Conservation (phyloP, 2,888 invertebrate species). For the Pterostichus madidus region DNA sequence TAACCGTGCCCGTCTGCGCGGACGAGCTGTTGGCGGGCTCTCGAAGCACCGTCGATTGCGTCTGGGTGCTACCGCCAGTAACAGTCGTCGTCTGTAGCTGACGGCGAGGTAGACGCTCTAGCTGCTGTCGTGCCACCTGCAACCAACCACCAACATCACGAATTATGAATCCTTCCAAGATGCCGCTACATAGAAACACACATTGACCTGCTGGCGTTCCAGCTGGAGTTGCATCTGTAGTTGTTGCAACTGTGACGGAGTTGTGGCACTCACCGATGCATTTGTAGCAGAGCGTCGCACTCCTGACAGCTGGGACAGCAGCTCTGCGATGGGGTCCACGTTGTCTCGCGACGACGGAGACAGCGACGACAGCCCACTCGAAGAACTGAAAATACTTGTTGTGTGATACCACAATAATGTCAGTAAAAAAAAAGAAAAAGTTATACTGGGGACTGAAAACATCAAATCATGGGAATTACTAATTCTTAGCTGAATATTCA, state of each 20-base stretch:
- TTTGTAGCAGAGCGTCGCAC: constrained; percentile 86
- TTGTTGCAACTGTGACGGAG: constrained; percentile 92
- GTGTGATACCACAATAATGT: constrained; percentile 64
- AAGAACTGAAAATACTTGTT: constrained; percentile 83
- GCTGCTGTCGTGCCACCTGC: constrained; percentile 91
- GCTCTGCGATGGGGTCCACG: constrained; percentile 97
- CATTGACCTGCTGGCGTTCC: constrained; percentile 91
- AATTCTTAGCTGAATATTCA: too few relatives aligned
- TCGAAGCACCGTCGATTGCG: constrained; percentile 71
- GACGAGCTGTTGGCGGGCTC: constrained; percentile 69
- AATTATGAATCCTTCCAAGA: constrained; percentile 3
- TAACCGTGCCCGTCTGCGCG: constrained; percentile 61
- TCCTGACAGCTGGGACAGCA: constrained; percentile 96
- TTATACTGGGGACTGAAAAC: too few relatives aligned
- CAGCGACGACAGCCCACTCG: constrained; percentile 90
- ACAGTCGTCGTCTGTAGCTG: constrained; percentile 84
- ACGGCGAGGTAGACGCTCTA: constrained; percentile 93
- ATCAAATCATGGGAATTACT: too few relatives aligned
- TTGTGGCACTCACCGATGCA: constrained; percentile 78
- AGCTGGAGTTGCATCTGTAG: constrained; percentile 97
- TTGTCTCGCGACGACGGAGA: constrained; percentile 95
- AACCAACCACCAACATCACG: constrained; percentile 60
- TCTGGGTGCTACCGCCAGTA: constrained; percentile 75
- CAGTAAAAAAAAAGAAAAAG: constrained; percentile 32
- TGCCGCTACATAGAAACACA: constrained; percentile 70